phyloP scores from a whole-genome alignment of 1,140 invertebrate genomes.

The Calosoma granatense region DNA sequence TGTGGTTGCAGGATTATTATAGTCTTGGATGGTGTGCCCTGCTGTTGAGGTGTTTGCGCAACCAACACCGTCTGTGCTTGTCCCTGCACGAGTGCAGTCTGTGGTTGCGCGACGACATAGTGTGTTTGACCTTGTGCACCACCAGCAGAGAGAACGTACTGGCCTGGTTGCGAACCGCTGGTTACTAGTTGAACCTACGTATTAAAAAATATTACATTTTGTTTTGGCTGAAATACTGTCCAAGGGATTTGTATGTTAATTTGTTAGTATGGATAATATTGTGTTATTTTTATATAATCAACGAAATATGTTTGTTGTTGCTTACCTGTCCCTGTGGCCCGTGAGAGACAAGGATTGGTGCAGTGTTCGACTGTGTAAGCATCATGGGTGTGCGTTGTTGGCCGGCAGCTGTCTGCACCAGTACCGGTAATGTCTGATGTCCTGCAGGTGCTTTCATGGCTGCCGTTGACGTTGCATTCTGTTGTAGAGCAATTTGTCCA shows the following conservation, averaged over 20 bases:
- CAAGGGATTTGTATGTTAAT: too few relatives aligned
- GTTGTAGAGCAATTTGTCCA: conserved; percentile 16
- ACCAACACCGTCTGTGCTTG: conserved; percentile 51
- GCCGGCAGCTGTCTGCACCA: conserved; percentile 38
- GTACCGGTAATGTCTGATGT: conserved; percentile 34
- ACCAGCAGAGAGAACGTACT: conserved; percentile 43
- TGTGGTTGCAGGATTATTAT: conserved; percentile 63
- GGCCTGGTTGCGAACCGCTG: conserved; percentile 29
- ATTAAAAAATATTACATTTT: too few relatives aligned
- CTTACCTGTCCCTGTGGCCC: conserved; percentile 24
- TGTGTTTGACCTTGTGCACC: conserved; percentile 37
- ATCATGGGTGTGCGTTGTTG: conserved; percentile 33
- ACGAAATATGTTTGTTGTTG: conserved; percentile 24
- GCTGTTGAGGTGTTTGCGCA: conserved; percentile 49
- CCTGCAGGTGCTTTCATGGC: conserved; percentile 37
- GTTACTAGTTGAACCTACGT: conserved; percentile 28
- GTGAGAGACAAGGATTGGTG: conserved; percentile 27
- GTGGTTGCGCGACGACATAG: conserved; percentile 48
- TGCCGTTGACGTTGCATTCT: conserved; percentile 30
- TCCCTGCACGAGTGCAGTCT: conserved; percentile 47
- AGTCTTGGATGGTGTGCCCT: conserved; percentile 52
- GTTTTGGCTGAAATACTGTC: too few relatives aligned
- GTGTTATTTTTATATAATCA: too few relatives aligned
- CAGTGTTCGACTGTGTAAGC: conserved; percentile 31
- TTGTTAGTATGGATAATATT: background rate